Conservation (phyloP, 1,140 invertebrate species). For the Drosophila lacertosa region DNA sequence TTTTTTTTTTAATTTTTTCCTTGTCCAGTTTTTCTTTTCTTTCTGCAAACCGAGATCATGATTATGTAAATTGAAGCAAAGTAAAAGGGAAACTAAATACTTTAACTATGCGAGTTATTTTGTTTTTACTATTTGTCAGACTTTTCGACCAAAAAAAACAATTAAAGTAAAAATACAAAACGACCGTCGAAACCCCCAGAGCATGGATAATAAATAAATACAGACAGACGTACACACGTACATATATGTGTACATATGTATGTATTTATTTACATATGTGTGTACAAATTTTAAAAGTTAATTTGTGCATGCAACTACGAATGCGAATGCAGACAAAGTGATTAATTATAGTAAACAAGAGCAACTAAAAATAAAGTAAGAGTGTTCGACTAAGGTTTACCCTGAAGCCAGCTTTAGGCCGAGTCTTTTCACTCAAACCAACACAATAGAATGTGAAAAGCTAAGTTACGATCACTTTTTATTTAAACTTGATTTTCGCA, state of each 20-base stretch:
- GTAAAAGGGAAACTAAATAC: conserved; percentile 81
- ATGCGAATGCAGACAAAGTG: conserved; percentile 49
- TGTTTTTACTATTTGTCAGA: conserved; percentile 7
- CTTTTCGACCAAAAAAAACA: conserved; percentile 19
- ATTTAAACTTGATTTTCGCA: too few relatives aligned
- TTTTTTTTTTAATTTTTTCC: conserved; percentile 23
- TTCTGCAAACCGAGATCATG: conserved; percentile 56
- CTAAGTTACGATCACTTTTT: too few relatives aligned
- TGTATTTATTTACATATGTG: conserved; percentile 14
- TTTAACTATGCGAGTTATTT: conserved; percentile 30
- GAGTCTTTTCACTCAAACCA: too few relatives aligned
- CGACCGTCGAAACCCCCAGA: conserved; percentile 26
- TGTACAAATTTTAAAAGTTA: conserved; percentile 35
- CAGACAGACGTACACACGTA: conserved; percentile 12
- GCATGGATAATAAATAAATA: conserved; percentile 43
- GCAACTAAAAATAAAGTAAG: conserved; percentile 53
- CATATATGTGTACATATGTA: conserved; percentile 14
- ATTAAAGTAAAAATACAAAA: conserved; percentile 27
- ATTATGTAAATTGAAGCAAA: conserved; percentile 78
- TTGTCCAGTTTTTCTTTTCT: conserved; percentile 45
- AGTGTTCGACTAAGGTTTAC: too few relatives aligned
- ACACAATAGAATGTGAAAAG: too few relatives aligned
- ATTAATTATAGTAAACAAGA: conserved; percentile 66
- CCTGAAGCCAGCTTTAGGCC: too few relatives aligned
- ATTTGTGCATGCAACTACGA: conserved; percentile 50